Evolutionary conservation across 2,888 invertebrate genomes (phyloP), one percentile per base, ranked within the genome.

Genomic region (Pristionchus exspectatus): DNA sequence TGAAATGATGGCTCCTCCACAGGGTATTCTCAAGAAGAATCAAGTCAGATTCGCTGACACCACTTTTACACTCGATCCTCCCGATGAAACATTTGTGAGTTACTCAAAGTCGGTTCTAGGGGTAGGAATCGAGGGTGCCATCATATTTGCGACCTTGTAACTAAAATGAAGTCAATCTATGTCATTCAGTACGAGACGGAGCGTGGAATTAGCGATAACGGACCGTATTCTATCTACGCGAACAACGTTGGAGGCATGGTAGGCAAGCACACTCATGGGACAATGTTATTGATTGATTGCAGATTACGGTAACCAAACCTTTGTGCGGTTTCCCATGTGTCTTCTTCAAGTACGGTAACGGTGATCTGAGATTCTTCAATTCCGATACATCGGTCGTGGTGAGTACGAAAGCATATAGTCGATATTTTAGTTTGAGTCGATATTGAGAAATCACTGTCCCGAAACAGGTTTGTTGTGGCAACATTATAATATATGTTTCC

Each of bases 1-100:
- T 18, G 27, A 10, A 10, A 12, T 44, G 1, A n/a, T 24, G 5
- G 44, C 14, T 27, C 50, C n/a, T 27, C 74, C 74, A 33, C 81
- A 50, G 54, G 81, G 54, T 3, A 54, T 81, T 18, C 81, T 81
- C 54, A 81, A 81, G 50, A 81, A 27, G 74, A 74, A 74, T 33
- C 74, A 74, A 24, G 81, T 54, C 1, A 24, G 81, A 54, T 81
- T 81, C 50, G 81, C 50, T 21, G 81, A 81, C 27, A 27, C 38
- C 9, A 77, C 81, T 12, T 81, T 27, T 54, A 81, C 81, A 10
- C 27, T 81, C 50, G 30, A 72, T 1, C 50, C 81, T 16, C 81
- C 50, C 0, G 81, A 81, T 9, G 24, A 44, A 7, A 16, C 0
- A 44, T 24, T 44, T 7, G 44, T 50, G 44, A 50, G 44, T 44